A percentile compares a stretch with the other conserved stretches of the same genome.
phyloP scores from a whole-genome alignment of 2,888 invertebrate species.

The Acronicta aceris region DNA sequence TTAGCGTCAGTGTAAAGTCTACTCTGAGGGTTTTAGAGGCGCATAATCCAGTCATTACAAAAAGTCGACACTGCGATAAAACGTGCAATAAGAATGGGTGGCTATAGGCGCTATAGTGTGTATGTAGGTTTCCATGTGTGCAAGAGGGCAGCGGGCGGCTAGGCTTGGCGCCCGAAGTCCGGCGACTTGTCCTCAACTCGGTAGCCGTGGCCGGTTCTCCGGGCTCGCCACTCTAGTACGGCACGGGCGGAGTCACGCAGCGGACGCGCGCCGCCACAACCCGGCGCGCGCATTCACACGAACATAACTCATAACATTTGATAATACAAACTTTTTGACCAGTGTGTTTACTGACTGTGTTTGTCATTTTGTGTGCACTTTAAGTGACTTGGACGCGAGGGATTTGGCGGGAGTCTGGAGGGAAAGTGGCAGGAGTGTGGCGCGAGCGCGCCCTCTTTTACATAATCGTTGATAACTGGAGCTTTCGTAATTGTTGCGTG shows the following conservation, averaged over 20 bases:
- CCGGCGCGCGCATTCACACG: slow-evolving; percentile 73
- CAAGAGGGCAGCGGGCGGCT: slow-evolving; percentile 52
- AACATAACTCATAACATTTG: slow-evolving; percentile 60
- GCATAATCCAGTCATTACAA: slow-evolving; percentile 74
- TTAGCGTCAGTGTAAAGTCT: slow-evolving; percentile 56
- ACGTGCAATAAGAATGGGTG: slow-evolving; percentile 76
- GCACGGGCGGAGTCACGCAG: slow-evolving; percentile 76
- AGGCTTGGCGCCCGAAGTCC: slow-evolving; percentile 41
- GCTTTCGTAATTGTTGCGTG: slow-evolving; percentile 83
- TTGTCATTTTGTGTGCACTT: slow-evolving; percentile 67
- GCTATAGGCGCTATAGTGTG: slow-evolving; percentile 44
- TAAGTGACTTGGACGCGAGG: slow-evolving; percentile 67
- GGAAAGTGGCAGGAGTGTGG: slow-evolving; percentile 71
- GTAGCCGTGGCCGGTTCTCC: slow-evolving; percentile 72
- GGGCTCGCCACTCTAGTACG: slow-evolving; percentile 77
- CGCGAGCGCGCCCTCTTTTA: slow-evolving; percentile 72
- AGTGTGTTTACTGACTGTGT: slow-evolving; percentile 71
- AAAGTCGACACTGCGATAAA: slow-evolving; percentile 78
- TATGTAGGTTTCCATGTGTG: slow-evolving; percentile 43
- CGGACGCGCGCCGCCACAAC: slow-evolving; percentile 76
- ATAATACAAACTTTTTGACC: slow-evolving; percentile 66
- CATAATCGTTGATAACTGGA: slow-evolving; percentile 80
- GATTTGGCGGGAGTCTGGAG: slow-evolving; percentile 73
- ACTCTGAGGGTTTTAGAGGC: slow-evolving; percentile 73
- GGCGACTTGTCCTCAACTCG: slow-evolving; percentile 70